These are phyloP conservation scores for Sebastiscus albofasciatus DNA, from an alignment of 2,797 vertebrate species.

Conservation along the genomic window DNA sequence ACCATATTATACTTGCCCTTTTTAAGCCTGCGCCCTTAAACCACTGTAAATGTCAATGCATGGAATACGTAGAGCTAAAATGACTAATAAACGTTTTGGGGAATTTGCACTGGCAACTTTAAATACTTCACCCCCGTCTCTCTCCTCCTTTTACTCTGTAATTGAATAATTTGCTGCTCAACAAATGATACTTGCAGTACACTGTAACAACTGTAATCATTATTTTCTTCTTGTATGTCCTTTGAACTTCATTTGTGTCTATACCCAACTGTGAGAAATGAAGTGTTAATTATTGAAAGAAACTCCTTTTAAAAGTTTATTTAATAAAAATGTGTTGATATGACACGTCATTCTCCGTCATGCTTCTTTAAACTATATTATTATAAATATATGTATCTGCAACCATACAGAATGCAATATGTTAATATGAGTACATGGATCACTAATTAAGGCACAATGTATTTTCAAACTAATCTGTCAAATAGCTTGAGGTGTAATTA, in stretches of 20 bases:
- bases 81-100: conserved; percentile 10
- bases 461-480: background rate
- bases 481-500: background rate
- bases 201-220: conserved; percentile 5
- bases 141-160: background rate
- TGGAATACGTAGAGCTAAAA: conserved; percentile 41
- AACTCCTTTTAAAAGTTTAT: conserved; percentile 60
- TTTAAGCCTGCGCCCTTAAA: conserved; percentile 22
- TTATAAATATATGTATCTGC: conserved; percentile 41
- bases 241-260: conserved; percentile 31
- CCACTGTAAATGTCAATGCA: conserved; percentile 49
- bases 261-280: conserved; percentile 22
- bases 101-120: conserved; percentile 32
- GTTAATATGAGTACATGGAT: background rate
- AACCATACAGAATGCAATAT: background rate
- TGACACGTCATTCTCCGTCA: conserved; percentile 24
- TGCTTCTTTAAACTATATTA: conserved; percentile 31
- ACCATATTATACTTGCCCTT: background rate
- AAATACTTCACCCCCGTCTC: background rate
- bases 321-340: conserved; percentile 68
- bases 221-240: conserved; percentile 19
- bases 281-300: conserved; percentile 39
- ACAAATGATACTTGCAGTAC: conserved; percentile 21
- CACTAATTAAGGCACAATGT: background rate
- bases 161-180: conserved; percentile 28